Conservation (phyloP, 2,888 invertebrate genomes). For the Phortica magna region DNA sequence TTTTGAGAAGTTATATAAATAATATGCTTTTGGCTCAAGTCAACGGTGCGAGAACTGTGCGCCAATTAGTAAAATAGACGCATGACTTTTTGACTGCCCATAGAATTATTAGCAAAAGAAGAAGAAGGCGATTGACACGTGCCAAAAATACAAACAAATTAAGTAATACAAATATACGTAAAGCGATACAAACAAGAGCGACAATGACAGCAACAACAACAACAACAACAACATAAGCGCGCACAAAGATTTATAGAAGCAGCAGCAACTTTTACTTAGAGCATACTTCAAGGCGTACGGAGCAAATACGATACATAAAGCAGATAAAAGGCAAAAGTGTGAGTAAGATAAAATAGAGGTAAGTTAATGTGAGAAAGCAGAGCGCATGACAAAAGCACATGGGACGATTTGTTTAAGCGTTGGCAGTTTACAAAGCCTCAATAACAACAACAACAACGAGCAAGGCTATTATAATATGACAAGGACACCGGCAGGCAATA, state of each 20-base stretch:
- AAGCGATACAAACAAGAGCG: conserved; percentile 41
- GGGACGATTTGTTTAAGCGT: background rate
- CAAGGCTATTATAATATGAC: conserved; percentile 3
- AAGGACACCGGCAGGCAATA: conserved; percentile 8
- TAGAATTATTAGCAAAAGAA: too few relatives aligned
- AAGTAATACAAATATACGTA: conserved; percentile 39
- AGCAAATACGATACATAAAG: background rate
- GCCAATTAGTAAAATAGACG: too few relatives aligned
- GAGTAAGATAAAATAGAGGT: background rate
- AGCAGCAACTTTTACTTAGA: background rate
- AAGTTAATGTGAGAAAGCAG: background rate
- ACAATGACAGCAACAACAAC: conserved; percentile 39
- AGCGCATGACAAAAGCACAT: background rate
- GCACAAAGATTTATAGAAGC: conserved; percentile 42
- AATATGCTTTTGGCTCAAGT: conserved; percentile 26
- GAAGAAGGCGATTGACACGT: conserved; percentile 25
- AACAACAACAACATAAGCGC: conserved; percentile 48
- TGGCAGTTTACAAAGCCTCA: background rate
- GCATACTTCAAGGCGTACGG: conserved; percentile 11
- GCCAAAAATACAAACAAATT: conserved; percentile 31
- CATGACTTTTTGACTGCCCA: too few relatives aligned
- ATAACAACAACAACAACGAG: background rate
- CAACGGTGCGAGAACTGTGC: too few relatives aligned
- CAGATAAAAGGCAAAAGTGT: background rate
- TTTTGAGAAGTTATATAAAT: too few relatives aligned